Base-by-base conservation (phyloP, 1,140 invertebrate genomes). In the Drosophila yakuba region DNA sequence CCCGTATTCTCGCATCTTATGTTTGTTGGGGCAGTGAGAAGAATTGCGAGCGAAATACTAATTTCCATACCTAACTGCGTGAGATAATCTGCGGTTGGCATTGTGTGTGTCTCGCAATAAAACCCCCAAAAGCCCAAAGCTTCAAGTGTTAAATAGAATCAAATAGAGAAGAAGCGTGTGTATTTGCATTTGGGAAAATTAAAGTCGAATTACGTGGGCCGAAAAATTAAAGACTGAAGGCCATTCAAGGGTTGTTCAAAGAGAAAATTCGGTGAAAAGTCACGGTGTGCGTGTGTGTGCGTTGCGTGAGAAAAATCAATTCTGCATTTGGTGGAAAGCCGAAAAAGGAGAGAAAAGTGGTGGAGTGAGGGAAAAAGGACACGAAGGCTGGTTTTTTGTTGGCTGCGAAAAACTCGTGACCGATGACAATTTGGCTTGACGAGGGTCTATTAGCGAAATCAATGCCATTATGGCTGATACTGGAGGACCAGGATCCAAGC, bases 261-360 rank as follows among this genome's bases (percentile, higher is more conserved):
- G 3, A 60, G 59, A 89, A 80, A 84, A 75, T 68, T 66, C 39
- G 64, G 60, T 72, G 66, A 68, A 84, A 85, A 85, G 47, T 59
- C 66, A 61, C 51, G 38, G 38, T 61, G 75, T 82, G 59, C 8
- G 32, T 60, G 17, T 58, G 64, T 60, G 45, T 61, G 64, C 66
- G 80, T 89, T 90, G 85, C 84, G 84, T 89, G 84, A 89, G 84
- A 89, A 89, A 89, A 89, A 89, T 89, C 84, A 89, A 89, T 89
- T 89, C 83, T 90, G 80, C 80, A 79, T 80, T 47, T 72, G 52
- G 51, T 63, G 60, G 66, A 61, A 64, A 60, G 55, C 57, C 44
- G 11, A 55, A 44, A 44, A 35, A 35, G 51, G 3, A 60, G 35
- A 55, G 23, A 14, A 58, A 52, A 39, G 36, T n/a, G 51, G 39